phyloP scores from a whole-genome alignment of 2,113 vertebrate genomes.

The Dolichallabes microphthalmus region DNA sequence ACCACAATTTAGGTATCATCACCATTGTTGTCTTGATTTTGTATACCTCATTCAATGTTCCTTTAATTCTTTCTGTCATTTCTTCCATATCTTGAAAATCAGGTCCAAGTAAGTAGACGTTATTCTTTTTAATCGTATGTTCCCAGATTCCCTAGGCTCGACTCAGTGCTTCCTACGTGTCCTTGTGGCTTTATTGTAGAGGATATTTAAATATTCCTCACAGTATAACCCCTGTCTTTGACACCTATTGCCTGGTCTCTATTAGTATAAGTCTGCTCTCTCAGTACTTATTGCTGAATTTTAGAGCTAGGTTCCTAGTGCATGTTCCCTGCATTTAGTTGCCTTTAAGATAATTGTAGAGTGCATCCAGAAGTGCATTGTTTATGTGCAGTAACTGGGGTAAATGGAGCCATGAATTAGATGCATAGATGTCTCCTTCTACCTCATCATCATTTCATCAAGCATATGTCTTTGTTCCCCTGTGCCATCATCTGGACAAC shows the following conservation, averaged over 20 bases:
- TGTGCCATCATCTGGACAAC: constrained; percentile 65
- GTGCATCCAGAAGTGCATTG: background rate
- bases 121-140: background rate
- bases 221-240: background rate
- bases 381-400: background rate
- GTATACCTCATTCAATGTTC: background rate
- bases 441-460: constrained; percentile 14
- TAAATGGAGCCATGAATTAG: background rate
- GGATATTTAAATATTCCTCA: background rate
- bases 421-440: constrained; percentile 27
- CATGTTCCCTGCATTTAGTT: background rate
- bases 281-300: background rate
- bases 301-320: background rate
- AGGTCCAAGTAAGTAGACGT: constrained; percentile 55
- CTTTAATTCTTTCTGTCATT: constrained; percentile 18
- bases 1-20: background rate
- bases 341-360: background rate
- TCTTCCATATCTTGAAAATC: constrained; percentile 44
- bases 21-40: background rate
- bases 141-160: background rate
- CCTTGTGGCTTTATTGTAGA: constrained; percentile 1
- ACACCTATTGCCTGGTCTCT: background rate
- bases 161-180: background rate
- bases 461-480: constrained; percentile 27
- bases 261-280: background rate